Percentiles rank a stretch among this genome's conserved stretches.
phyloP scores from a whole-genome alignment of 1,140 invertebrate genomes.

The Procambarus virginalis region DNA sequence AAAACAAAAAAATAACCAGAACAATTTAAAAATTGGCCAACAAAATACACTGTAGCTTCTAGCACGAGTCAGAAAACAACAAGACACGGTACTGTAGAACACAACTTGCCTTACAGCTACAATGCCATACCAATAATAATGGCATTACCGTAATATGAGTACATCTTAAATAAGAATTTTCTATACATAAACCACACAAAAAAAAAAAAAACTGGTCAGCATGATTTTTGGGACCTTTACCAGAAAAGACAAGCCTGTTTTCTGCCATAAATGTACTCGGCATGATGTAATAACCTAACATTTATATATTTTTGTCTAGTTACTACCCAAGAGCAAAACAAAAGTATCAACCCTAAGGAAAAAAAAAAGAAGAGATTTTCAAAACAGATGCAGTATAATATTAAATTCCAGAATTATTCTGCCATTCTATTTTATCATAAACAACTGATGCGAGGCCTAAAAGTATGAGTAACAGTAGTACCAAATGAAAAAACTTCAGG shows the following conservation, averaged over 20 bases:
- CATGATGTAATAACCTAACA: background rate
- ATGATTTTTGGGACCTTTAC: background rate
- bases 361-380: background rate
- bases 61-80: background rate
- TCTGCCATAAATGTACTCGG: background rate
- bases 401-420: too few relatives aligned
- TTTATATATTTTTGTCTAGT: background rate
- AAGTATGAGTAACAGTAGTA: background rate
- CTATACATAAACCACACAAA: constrained; percentile 2
- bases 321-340: constrained; percentile 61
- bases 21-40: background rate
- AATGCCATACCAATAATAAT: constrained; percentile 37
- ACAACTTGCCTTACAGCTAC: constrained; percentile 47
- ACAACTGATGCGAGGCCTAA: too few relatives aligned
- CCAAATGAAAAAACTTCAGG: background rate
- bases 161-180: constrained; percentile 27
- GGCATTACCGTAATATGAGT: background rate
- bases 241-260: background rate
- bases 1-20: background rate
- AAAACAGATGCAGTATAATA: too few relatives aligned
- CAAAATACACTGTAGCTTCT: constrained; percentile 13
- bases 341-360: constrained; percentile 27
- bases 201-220: background rate
- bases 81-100: constrained; percentile 26
- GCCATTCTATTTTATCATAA: too few relatives aligned